Evolutionary conservation across 2,888 invertebrate species (phyloP), one percentile per base, ranked within the genome.

Genomic region (Dynastes maya): DNA sequence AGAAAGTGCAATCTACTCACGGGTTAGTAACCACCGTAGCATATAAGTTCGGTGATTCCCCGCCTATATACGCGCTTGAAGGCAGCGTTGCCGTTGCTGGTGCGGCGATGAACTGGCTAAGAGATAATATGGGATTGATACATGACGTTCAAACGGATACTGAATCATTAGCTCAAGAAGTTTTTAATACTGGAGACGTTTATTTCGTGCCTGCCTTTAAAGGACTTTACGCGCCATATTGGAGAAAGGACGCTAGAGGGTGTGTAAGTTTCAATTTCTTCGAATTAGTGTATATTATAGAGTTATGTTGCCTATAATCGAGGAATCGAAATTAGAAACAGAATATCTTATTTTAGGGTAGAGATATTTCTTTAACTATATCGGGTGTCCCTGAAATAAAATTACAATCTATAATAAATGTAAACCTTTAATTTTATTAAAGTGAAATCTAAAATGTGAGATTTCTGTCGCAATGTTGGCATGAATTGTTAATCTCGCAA

Each of bases 151-250:
- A 91, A 0, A 91, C 93, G 75, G 94, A 94, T 75, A 93, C 94
- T 0, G 94, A 94, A 83, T 90, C 88, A 2, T 83, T 89, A 61
- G 89, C 89, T 1, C 85, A 87, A 82, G 88, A 88, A 81, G 98
- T 98, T 51, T 93, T 94, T 84, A 95, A 95, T 64, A 97, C 97
- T 0, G 96, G 96, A 0, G 99, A 98, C 84, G 98, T 98, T 13
- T 98, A 98, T 89, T 99, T 99, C 88, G 99, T 99, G 37, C 99
- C 99, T 0, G 98, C 98, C 0, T 98, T 99, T 88, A 96, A 95
- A 65, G 99, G 99, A 0, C 90, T 99, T 0, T 99, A 97, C 89
- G 98, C 99, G 76, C 99, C 99, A 0, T 97, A 99, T 86, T 99
- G 99, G 99, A 93, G 98, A 86, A 95, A 97, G 85, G 97, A 98